phyloP scores from a whole-genome alignment of 2,797 vertebrate species.

The Megalops cyprinoides region DNA sequence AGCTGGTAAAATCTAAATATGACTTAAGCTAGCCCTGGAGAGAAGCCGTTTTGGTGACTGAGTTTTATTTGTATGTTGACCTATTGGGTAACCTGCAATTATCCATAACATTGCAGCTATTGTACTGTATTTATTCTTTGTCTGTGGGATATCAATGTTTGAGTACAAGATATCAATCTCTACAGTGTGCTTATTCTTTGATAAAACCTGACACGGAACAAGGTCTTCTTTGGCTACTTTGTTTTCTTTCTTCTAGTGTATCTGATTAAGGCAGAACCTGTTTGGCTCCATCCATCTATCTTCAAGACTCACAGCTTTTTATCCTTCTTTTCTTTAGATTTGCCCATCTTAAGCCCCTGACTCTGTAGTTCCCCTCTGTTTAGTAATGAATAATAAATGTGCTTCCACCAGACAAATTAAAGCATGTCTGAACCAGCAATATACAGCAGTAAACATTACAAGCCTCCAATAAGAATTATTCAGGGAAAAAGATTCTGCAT shows the following conservation, averaged over 20 bases:
- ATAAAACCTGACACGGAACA: neutral
- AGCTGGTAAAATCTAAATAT: slow-evolving; percentile 33
- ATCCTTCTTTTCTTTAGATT: neutral
- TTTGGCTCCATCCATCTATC: too few species aligned
- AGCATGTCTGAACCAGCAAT: neutral
- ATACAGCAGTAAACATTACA: neutral
- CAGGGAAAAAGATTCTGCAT: neutral
- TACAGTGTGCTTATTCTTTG: neutral
- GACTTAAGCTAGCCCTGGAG: slow-evolving; percentile 17
- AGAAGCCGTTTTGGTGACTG: slow-evolving; percentile 18
- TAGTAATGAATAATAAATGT: too few species aligned
- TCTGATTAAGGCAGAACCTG: neutral
- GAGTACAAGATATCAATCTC: neutral
- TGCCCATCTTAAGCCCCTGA: neutral
- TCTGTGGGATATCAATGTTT: neutral
- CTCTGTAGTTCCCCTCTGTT: neutral
- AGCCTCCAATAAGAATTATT: neutral
- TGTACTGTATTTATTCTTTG: neutral
- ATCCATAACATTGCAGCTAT: slow-evolving; percentile 7
- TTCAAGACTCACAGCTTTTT: neutral
- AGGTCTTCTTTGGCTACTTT: slow-evolving; percentile 1
- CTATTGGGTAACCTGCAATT: slow-evolving; percentile 27
- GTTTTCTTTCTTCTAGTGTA: neutral
- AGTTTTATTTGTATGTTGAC: slow-evolving; percentile 29
- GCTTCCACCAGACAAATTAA: neutral